Evolutionary conservation across 2,797 vertebrate genomes (phyloP), one percentile per base, ranked within the genome.

Genomic region (Micropoecilia bifurca): DNA sequence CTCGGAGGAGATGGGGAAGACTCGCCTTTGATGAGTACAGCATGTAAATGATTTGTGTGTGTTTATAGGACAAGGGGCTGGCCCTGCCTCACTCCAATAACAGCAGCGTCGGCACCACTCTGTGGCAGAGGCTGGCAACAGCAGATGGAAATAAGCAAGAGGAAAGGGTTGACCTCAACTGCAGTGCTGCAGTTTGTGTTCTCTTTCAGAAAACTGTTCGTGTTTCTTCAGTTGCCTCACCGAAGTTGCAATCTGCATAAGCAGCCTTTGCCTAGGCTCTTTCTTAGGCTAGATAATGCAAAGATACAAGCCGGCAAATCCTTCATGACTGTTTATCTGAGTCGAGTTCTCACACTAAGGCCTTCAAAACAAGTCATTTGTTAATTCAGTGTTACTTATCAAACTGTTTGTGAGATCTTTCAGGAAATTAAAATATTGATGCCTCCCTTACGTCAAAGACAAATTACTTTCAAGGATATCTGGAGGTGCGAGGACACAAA

Each of bases 1-100:
- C 96, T 95, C 95, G 0, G 85, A 36, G 93, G 96, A 91, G 93
- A 93, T 84, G 94, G 92, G 89, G 84, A 94, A 95, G 92, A 93
- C 93, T 92, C 90, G 93, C 93, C 95, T 96, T 95, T 96, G 96
- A 96, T 96, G 96, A 96, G 92, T 94, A 94, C 93, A 94, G 95
- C 95, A 94, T 96, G 96, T 96, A 95, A 96, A 96, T 96, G 95
- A 96, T 96, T 96, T 96, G 95, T 95, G 94, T 94, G 94, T 93
- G 94, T 95, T 95, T 95, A 94, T 95, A 93, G 94, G 94, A 95
- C 94, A 95, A 82, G 80, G 91, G 93, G 91, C 89, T 92, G 92
- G 93, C 92, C 92, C 91, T 91, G 92, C 89, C 90, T 93, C 89
- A 84, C 92, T 94, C 91, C 91, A 87, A 90, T 71, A 85, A 88